Base-by-base conservation (phyloP, 2,888 invertebrate genomes). In the Ennomos erosarius region DNA sequence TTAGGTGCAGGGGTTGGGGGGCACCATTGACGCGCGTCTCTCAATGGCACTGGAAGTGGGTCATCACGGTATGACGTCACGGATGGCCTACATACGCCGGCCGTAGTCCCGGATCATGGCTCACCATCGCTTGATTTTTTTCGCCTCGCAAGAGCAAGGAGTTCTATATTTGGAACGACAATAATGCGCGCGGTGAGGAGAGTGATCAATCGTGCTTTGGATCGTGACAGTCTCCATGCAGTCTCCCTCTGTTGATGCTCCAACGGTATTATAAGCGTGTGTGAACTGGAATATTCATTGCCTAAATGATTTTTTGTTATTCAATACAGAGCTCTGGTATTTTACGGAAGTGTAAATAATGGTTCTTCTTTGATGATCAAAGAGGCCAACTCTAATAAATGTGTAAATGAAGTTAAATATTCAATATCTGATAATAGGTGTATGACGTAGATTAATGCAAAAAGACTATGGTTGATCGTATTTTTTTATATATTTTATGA, bases 11-110 rank as follows among this genome's bases (percentile, higher is more conserved):
- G 70, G 69, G 67, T 9, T 36, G 75, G 73, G 80, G 83, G 79
- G 76, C 79, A 89, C 90, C 91, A 91, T 92, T 92, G 91, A 92
- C 91, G 91, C 84, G 88, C 85, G 80, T 78, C 85, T 84, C 88
- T 92, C 90, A 91, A 92, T 92, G 91, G 90, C 90, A 81, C 64
- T 72, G 71, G 78, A 90, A 84, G 74, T 91, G 78, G 91, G 91
- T 90, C 91, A 88, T 75, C 85, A 80, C 75, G 70, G 67, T 62
- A 79, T 90, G 91, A 91, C 91, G 91, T 91, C 91, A 91, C 79
- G 42, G 72, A 47, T 88, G 89, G 77, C 91, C 91, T 90, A 91
- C 89, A 89, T 92, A 83, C 85, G 74, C 73, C 84, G 84, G 86
- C 83, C 86, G 86, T 82, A 81, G 79, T 84, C 85, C 85, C 79